phyloP scores from a whole-genome alignment of 1,140 invertebrate genomes.

The Lasioglossum baleicum region DNA sequence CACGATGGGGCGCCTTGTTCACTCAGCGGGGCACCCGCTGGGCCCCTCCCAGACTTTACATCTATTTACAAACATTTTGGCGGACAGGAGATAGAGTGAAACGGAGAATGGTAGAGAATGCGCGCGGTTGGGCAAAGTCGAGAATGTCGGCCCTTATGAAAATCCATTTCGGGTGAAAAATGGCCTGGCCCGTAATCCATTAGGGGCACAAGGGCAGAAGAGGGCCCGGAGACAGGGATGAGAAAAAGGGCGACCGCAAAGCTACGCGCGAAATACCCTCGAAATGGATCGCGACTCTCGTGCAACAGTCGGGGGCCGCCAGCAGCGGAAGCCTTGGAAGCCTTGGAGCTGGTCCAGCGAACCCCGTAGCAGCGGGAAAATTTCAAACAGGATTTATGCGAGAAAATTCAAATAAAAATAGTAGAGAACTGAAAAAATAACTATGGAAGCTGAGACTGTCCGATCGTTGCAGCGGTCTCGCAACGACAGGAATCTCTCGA shows the following conservation, averaged over 20 bases:
- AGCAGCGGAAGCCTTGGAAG: background rate
- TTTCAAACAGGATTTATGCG: too few relatives aligned
- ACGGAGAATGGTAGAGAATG: conserved; percentile 48
- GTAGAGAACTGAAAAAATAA: too few relatives aligned
- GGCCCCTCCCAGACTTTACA: conserved; percentile 72
- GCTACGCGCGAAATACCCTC: conserved; percentile 17
- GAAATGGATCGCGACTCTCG: conserved; percentile 24
- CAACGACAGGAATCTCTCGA: too few relatives aligned
- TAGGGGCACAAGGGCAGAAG: conserved; percentile 56
- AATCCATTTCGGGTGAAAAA: conserved; percentile 74
- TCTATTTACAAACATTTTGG: conserved; percentile 79
- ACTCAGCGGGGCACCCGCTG: conserved; percentile 69
- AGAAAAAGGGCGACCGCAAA: conserved; percentile 25
- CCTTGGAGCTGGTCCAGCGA: too few relatives aligned
- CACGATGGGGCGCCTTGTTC: conserved; percentile 73
- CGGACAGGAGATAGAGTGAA: conserved; percentile 58
- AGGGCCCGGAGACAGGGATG: background rate
- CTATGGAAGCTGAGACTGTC: too few relatives aligned
- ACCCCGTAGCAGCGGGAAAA: too few relatives aligned
- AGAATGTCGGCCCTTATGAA: conserved; percentile 66
- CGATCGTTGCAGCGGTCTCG: too few relatives aligned
- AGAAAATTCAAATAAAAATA: too few relatives aligned
- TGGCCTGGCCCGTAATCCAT: conserved; percentile 66
- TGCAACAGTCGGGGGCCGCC: background rate
- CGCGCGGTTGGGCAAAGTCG: conserved; percentile 55